Evolutionary conservation across 30 jellyfish, hydroid and myxozoan species (phyloP).

Genomic region (Chironex yamaguchii): DNA sequence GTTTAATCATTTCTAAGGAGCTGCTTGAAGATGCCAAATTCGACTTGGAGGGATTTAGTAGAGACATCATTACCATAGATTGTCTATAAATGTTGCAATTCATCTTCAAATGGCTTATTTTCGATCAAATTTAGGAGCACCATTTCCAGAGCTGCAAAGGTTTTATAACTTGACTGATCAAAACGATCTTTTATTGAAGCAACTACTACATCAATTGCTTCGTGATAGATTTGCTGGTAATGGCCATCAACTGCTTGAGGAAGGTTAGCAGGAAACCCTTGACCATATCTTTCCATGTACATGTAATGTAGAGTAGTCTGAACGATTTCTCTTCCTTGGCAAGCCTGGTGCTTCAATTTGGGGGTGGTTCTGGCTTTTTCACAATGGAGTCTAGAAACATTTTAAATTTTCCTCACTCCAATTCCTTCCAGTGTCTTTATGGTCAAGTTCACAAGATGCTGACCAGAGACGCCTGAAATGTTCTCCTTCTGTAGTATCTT

Average conservation of each 20-base stretch:
- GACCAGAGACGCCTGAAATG: conserved; percentile 61
- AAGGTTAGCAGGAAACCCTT: conserved; percentile 25
- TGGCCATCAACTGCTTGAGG: conserved; percentile 31
- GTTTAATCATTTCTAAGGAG: neutral
- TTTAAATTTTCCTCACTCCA: conserved; percentile 31
- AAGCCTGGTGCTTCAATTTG: conserved; percentile 25
- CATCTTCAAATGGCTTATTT: conserved; percentile 11
- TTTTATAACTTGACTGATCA: conserved; percentile 32
- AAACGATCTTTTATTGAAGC: conserved; percentile 54
- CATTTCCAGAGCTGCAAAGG: conserved; percentile 38
- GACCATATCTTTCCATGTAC: conserved; percentile 32
- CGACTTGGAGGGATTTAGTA: neutral
- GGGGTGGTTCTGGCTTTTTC: conserved; percentile 12
- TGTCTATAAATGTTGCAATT: neutral
- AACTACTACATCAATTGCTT: conserved; percentile 54
- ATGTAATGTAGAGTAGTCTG: conserved; percentile 39
- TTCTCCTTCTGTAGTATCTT: conserved; percentile 60
- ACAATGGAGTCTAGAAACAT: conserved; percentile 20
- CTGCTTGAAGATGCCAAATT: neutral
- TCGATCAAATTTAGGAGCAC: conserved; percentile 29
- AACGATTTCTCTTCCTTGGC: conserved; percentile 45
- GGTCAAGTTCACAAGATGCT: conserved; percentile 50
- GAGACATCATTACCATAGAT: conserved; percentile 3
- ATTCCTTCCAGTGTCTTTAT: conserved; percentile 49
- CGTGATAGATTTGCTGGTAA: conserved; percentile 32